Conservation (phyloP, 2,113 vertebrate genomes). For the Haplotaxodon microlepis region DNA sequence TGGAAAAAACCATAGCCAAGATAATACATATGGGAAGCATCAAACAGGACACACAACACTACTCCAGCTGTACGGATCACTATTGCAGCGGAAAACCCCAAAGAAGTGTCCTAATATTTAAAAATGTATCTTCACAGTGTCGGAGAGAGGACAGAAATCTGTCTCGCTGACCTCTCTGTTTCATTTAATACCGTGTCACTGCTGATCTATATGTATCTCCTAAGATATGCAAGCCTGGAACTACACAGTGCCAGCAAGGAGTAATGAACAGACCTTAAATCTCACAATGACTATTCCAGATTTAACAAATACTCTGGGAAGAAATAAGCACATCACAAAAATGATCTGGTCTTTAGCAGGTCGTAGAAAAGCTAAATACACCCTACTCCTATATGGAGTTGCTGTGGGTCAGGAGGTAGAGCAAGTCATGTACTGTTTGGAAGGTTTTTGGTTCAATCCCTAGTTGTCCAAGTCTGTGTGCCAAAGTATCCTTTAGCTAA, state of each 20-base stretch:
- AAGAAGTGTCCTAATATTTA: background rate
- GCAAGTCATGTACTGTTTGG: background rate
- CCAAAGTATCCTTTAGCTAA: background rate
- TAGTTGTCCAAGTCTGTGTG: background rate
- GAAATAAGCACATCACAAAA: background rate
- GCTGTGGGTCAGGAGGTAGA: background rate
- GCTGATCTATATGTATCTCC: background rate
- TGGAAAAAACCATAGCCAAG: background rate
- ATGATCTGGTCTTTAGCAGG: background rate
- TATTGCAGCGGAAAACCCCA: background rate
- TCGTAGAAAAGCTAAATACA: background rate
- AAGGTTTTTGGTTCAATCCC: background rate
- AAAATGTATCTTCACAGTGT: background rate
- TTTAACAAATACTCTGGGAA: background rate
- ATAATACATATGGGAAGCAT: background rate
- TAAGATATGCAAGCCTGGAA: background rate
- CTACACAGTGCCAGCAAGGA: background rate
- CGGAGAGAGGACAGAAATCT: background rate
- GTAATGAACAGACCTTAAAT: background rate
- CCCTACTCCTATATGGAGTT: background rate
- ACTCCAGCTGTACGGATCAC: background rate
- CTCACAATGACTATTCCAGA: background rate
- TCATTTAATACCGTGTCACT: background rate
- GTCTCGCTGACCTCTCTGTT: background rate
- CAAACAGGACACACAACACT: background rate